Conservation (phyloP, 2,888 invertebrate genomes). For the Graphium colonna region DNA sequence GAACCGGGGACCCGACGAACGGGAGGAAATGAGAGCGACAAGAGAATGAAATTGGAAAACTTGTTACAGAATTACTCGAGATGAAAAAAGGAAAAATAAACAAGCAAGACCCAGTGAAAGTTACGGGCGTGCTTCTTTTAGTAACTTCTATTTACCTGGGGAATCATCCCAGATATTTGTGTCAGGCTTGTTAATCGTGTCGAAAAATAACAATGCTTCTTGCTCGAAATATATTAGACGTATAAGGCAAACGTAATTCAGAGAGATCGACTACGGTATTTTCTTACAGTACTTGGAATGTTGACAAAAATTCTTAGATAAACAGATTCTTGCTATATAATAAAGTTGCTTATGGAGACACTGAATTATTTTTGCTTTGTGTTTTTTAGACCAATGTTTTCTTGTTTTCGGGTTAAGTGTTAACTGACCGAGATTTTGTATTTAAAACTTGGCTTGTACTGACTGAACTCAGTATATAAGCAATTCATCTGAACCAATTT, state of each 20-base stretch:
- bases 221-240: background rate
- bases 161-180: constrained; percentile 36
- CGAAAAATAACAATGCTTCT: constrained; percentile 12
- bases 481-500: no score
- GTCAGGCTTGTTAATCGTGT: constrained; percentile 22
- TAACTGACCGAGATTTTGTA: background rate
- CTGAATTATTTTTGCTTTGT: no score
- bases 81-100: constrained; percentile 65
- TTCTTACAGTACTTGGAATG: background rate
- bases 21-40: constrained; percentile 75
- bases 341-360: background rate
- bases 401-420: no score
- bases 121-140: constrained; percentile 49
- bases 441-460: no score
- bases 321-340: background rate
- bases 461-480: no score
- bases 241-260: constrained; percentile 3
- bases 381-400: no score
- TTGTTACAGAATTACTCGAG: constrained; percentile 73
- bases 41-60: constrained; percentile 79
- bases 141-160: constrained; percentile 40
- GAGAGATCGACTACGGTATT: background rate
- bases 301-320: background rate
- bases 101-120: constrained; percentile 65
- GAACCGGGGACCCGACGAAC: constrained; percentile 54